Evolutionary conservation across 2,797 vertebrate genomes (phyloP), one percentile per base, ranked within the genome.

Genomic region (Cheirogaleus major): DNA sequence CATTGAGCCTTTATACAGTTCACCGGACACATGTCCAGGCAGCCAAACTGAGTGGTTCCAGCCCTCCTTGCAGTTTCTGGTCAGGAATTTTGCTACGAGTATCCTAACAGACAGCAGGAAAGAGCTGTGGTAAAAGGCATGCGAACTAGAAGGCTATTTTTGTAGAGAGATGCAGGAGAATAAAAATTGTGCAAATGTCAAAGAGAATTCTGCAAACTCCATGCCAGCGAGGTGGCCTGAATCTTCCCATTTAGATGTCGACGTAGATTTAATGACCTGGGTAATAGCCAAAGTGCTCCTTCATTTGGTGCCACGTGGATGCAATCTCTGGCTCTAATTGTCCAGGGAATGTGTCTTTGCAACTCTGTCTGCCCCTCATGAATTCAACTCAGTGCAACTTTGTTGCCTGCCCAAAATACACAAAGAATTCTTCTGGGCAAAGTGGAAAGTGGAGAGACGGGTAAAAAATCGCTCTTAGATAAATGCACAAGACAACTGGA

Each of bases 181-280:
- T 76, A 89, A 94, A 94, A 97, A 50, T 7, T 67, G 30, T 63
- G 30, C 79, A 95, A 76, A 95, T 41, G 73, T 89, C 75, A 43
- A 50, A 87, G 84, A 59, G 50, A 95, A 83, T 59, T 57, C 73
- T 89, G 72, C 45, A 83, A 88, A 70, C 69, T 32, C 20, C 81
- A 91, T 0, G 11, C 67, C 61, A 79, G 18, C 12, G 57, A 92
- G 84, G 69, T 45, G 15, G 73, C 82, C 48, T 38, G 76, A 43
- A 32, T 52, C 18, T 75, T 73, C 76, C 59, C 43, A 4, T n/a
- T 55, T 30, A 69, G 59, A 48, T 30, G 6, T 90, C 73, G 27
- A 8, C 43, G 41, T 18, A 52, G 55, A 63, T 23, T 69, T 23
- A 38, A 25, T 80, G 70, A 75, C 45, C 41, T 72, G 59, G 79